These are phyloP conservation scores for Mesocentrotus franciscanus DNA, from an alignment of 53 echinoderm and acorn worm genomes.

Conservation along the genomic window DNA sequence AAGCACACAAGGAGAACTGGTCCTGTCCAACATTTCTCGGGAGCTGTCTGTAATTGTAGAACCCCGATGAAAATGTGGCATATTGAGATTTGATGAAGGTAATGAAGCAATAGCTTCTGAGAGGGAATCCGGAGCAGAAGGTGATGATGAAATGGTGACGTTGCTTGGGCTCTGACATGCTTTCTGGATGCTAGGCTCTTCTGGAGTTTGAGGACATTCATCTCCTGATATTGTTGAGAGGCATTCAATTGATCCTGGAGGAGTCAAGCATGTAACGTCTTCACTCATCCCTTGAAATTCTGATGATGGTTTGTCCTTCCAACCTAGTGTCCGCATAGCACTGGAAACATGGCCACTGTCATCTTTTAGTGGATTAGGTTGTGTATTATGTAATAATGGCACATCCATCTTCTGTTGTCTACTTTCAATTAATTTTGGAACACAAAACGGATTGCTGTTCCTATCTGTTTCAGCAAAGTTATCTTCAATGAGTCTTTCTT, in stretches of 20 bases:
- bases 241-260: constrained; percentile 46
- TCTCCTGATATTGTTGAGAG: constrained; percentile 41
- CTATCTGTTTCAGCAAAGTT: neutral
- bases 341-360: neutral
- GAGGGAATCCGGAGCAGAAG: neutral
- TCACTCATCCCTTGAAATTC: constrained; percentile 17
- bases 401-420: neutral
- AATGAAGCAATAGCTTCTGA: neutral
- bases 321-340: neutral
- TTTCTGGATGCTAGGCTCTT: constrained; percentile 18
- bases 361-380: neutral
- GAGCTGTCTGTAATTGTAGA: neutral
- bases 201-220: constrained; percentile 2
- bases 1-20: neutral
- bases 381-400: constrained; percentile 1
- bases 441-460: neutral
- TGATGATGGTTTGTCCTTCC: constrained; percentile 15
- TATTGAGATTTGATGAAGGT: neutral
- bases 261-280: constrained; percentile 38
- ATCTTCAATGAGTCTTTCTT: neutral
- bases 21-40: neutral
- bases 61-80: constrained; percentile 1
- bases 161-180: constrained; percentile 15
- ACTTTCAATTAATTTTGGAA: neutral
- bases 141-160: neutral